Evolutionary conservation across 2,797 vertebrate species (phyloP).

Genomic region (Cyclopterus lumpus): DNA sequence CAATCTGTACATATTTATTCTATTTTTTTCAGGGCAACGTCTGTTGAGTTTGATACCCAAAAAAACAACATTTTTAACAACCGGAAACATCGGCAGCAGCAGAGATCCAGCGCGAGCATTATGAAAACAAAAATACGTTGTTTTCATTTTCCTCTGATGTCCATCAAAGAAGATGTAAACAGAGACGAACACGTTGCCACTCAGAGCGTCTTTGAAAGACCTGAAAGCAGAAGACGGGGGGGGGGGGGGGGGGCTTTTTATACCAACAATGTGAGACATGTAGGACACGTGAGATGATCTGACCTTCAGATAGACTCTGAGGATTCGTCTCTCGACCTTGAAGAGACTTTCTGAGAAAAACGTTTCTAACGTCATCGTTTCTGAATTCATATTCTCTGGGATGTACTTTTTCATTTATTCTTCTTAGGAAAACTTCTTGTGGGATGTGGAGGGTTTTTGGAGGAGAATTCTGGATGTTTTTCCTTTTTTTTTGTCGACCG

Average conservation of each 20-base stretch:
- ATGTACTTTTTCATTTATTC: too few relatives aligned
- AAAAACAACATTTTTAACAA: too few relatives aligned
- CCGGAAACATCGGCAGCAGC: not conserved
- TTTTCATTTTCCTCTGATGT: constrained; percentile 27
- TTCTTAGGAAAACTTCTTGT: too few relatives aligned
- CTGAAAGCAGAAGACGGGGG: constrained; percentile 15
- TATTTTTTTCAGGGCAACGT: too few relatives aligned
- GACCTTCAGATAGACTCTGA: not conserved
- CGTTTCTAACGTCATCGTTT: too few relatives aligned
- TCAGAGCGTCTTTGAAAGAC: constrained; percentile 20
- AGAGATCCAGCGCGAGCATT: not conserved
- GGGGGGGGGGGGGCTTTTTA: not conserved
- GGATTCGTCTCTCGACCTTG: not conserved
- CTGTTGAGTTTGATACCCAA: too few relatives aligned
- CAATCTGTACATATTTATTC: too few relatives aligned
- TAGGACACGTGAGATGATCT: not conserved
- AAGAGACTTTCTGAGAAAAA: not conserved
- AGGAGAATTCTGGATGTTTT: too few relatives aligned
- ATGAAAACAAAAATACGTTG: not conserved
- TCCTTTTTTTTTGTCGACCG: too few relatives aligned
- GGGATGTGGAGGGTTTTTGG: too few relatives aligned
- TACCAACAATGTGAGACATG: not conserved
- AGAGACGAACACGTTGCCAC: constrained; percentile 23
- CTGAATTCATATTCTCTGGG: too few relatives aligned
- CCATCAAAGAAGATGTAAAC: constrained; percentile 26